These are phyloP conservation scores for Dinomys branickii DNA, from an alignment of 2,113 vertebrate species.

Conservation along the genomic window DNA sequence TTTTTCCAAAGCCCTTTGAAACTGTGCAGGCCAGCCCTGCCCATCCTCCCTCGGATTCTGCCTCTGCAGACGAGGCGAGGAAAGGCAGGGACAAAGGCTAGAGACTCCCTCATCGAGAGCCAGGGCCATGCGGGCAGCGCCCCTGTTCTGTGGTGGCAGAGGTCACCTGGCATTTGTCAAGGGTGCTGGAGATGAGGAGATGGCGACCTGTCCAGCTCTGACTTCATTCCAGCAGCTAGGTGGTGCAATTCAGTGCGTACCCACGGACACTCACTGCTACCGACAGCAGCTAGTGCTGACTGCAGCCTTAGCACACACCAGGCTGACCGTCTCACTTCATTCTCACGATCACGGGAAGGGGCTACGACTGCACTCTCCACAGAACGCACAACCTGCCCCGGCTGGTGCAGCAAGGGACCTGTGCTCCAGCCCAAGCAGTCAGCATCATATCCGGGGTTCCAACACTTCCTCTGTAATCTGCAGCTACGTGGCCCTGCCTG, in stretches of 20 bases:
- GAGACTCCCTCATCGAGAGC: conserved; percentile 70
- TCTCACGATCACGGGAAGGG: neutral
- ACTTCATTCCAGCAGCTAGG: neutral
- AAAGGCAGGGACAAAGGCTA: conserved; percentile 63
- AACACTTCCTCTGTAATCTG: accelerated
- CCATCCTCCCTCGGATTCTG: neutral
- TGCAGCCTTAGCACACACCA: neutral
- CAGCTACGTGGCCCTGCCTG: neutral
- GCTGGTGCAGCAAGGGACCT: neutral
- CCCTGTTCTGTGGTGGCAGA: neutral
- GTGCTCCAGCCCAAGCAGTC: neutral
- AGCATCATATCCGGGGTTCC: neutral
- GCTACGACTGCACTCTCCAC: too few species aligned
- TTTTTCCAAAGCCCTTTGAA: conserved; percentile 78
- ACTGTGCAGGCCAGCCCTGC: neutral
- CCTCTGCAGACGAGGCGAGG: neutral
- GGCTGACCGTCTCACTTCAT: neutral
- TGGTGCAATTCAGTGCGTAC: neutral
- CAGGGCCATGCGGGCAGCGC: conserved; percentile 36
- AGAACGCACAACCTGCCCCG: neutral
- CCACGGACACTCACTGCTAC: accelerated
- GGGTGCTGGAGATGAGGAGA: neutral
- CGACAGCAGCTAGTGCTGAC: neutral
- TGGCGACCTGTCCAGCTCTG: neutral
- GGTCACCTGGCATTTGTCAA: conserved; percentile 52